These are phyloP conservation scores for Oncorhynchus nerka DNA, from an alignment of 2,113 vertebrate genomes.

Conservation along the genomic window DNA sequence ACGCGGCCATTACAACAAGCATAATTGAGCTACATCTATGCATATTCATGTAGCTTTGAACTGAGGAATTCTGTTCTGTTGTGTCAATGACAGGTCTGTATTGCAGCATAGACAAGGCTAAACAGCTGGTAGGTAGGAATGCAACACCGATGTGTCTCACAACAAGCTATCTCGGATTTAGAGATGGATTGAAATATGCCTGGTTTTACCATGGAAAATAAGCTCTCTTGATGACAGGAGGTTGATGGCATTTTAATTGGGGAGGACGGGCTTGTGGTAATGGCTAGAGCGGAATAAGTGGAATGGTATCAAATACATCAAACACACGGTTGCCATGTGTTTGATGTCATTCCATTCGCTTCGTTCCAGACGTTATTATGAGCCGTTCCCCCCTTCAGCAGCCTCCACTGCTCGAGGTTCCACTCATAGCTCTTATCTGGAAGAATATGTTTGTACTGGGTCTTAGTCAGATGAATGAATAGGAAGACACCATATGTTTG, in stretches of 20 bases:
- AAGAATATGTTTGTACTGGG: too few species aligned
- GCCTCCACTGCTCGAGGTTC: background rate
- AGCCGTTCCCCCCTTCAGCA: too few species aligned
- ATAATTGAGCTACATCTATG: background rate
- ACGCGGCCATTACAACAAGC: background rate
- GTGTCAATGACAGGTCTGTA: background rate
- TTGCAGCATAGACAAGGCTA: background rate
- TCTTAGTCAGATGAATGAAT: background rate
- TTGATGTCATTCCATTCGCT: too few species aligned
- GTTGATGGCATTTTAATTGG: too few species aligned
- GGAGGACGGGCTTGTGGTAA: too few species aligned
- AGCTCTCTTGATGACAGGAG: background rate
- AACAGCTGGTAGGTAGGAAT: background rate
- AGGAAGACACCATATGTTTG: background rate
- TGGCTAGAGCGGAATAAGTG: too few species aligned
- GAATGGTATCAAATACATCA: too few species aligned
- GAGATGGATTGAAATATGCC: too few species aligned
- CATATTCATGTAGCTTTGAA: background rate
- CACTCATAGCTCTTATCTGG: background rate
- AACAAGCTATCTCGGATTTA: too few species aligned
- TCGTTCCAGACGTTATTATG: too few species aligned
- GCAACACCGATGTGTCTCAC: too few species aligned
- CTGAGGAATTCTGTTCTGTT: background rate
- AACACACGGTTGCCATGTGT: too few species aligned
- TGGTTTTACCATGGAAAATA: background rate